phyloP scores from a whole-genome alignment of 1,140 invertebrate genomes.

The Eupristina koningsbergeri region DNA sequence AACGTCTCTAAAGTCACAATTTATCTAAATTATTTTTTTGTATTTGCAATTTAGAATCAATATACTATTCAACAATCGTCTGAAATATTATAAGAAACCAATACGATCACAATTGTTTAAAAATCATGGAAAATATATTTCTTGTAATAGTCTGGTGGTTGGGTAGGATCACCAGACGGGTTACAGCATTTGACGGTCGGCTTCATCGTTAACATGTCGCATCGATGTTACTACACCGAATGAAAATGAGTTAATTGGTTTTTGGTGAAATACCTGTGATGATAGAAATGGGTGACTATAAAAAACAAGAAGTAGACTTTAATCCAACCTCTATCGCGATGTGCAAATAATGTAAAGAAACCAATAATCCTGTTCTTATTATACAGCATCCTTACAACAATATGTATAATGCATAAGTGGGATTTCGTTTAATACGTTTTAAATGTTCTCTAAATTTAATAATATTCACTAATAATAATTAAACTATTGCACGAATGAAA shows the following conservation, averaged over 20 bases:
- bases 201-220: not conserved
- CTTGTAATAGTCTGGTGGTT: not conserved
- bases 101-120: not conserved
- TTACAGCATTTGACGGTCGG: not conserved
- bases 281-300: not conserved
- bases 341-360: too few relatives aligned
- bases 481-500: too few relatives aligned
- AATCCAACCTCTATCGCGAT: not conserved
- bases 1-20: too few relatives aligned
- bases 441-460: too few relatives aligned
- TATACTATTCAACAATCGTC: too few relatives aligned
- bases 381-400: too few relatives aligned
- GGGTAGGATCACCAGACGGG: not conserved
- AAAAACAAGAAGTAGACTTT: not conserved
- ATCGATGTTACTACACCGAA: not conserved
- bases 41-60: too few relatives aligned
- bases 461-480: too few relatives aligned
- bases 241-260: constrained; percentile 48
- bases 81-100: not conserved
- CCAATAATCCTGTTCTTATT: too few relatives aligned
- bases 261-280: not conserved
- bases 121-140: not conserved
- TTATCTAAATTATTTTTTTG: too few relatives aligned
- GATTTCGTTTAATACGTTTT: too few relatives aligned
- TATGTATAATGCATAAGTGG: too few relatives aligned